Conservation (phyloP, 2,113 vertebrate species). For the Pandion haliaetus region DNA sequence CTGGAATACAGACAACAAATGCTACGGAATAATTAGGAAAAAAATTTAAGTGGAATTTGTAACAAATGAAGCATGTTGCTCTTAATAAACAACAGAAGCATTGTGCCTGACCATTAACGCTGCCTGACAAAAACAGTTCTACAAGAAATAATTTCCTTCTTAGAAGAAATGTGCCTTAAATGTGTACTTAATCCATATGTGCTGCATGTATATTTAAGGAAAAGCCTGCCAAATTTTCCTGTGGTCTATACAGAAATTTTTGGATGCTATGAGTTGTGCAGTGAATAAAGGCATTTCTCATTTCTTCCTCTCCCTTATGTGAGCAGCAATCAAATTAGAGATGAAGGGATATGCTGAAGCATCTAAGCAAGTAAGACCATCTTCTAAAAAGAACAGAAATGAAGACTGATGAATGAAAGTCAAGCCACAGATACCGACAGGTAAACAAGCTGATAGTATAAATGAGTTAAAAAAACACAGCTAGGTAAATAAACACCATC, state of each 20-base stretch:
- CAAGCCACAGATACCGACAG: not conserved
- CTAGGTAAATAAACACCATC: too few relatives aligned
- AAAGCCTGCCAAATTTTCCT: not conserved
- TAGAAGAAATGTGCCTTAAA: not conserved
- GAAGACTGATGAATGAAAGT: not conserved
- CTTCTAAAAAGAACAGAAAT: not conserved
- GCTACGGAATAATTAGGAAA: not conserved
- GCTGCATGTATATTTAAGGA: not conserved
- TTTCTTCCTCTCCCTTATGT: not conserved
- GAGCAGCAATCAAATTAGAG: not conserved
- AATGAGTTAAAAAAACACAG: not conserved
- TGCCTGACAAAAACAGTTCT: not conserved
- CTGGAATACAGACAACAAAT: not conserved
- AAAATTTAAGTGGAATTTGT: not conserved
- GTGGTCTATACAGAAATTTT: not conserved
- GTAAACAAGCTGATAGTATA: not conserved
- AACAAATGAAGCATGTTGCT: not conserved
- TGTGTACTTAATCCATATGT: not conserved
- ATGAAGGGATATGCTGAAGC: not conserved
- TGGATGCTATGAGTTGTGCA: not conserved
- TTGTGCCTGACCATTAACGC: not conserved
- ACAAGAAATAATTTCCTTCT: not conserved
- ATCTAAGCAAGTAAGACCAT: not conserved
- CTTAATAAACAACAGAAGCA: conserved; percentile 4
- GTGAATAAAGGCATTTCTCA: not conserved